Base-by-base conservation (phyloP, 2,888 invertebrate genomes). In the Acanthacorydalis orientalis region DNA sequence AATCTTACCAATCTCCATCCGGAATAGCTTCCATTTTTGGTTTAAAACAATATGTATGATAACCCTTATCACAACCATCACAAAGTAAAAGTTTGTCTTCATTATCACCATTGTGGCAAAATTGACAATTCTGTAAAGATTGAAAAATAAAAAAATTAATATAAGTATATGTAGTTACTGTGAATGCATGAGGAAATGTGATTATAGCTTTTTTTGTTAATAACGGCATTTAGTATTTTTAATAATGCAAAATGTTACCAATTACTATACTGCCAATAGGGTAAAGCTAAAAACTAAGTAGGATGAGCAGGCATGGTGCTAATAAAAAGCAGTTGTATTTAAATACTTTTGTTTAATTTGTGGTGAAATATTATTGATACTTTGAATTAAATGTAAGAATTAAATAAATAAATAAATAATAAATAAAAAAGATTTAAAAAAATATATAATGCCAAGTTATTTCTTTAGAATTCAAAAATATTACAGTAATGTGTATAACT, bases 11-110 rank as follows among this genome's bases (percentile, higher is more conserved):
- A 66, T 97, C 95, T 32, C 96, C 96, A 56, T 93, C 93, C 14
- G 97, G 96, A 66, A 97, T 95, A 59, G 83, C 83, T 50, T 90
- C 90, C 87, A 97, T 87, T 64, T 84, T 80, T 52, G 96, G 96
- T 69, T 89, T 91, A 74, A 97, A 96, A 72, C 97, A 97, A 65
- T 96, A 96, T 43, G 93, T 96, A 70, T 97, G 97, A 68, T 95
- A 96, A 45, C 96, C 97, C 64, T 91, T 89, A 68, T 97, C 97
- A 68, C 97, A 97, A 53, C 93, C 90, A 68, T 97, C 97, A 67
- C 97, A 97, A 23, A 97, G 72, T 56, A 97, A 68, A 54, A 97
- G 70, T 64, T 93, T 86, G 56, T 91, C 95, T 64, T 97, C 96
- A 59, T 93, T 90, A 68, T 96, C 95, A 50, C 93, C 96, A 59